These are phyloP conservation scores for Anoplopoma fimbria DNA, from an alignment of 2,113 vertebrate species.

Conservation along the genomic window DNA sequence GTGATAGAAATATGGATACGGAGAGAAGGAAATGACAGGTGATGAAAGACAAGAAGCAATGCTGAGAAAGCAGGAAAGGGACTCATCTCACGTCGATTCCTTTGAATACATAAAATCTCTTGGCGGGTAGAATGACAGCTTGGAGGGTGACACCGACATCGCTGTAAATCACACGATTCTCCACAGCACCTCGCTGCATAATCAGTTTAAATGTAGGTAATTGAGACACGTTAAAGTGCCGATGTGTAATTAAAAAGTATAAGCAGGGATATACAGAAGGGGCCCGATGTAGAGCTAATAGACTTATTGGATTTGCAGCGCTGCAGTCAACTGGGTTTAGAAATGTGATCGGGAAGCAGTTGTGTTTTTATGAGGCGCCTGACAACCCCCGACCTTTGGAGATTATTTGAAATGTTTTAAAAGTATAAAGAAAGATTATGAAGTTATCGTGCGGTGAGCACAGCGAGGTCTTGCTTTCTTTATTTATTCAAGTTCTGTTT, in stretches of 20 bases:
- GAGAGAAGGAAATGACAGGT: constrained; percentile 13
- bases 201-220: constrained; percentile 42
- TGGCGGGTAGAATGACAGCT: constrained; percentile 54
- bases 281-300: constrained; percentile 16
- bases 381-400: constrained; percentile 25
- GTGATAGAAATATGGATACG: constrained; percentile 17
- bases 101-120: constrained; percentile 48
- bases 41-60: constrained; percentile 25
- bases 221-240: background rate
- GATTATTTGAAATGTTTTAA: constrained; percentile 18
- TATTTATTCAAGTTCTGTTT: background rate
- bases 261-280: background rate
- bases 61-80: constrained; percentile 20
- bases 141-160: constrained; percentile 5
- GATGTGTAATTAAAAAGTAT: constrained; percentile 48
- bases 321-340: constrained; percentile 15
- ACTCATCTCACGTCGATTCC: constrained; percentile 10
- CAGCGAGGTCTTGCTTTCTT: background rate
- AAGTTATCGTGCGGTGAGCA: background rate
- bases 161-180: constrained; percentile 53
- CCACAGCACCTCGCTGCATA: constrained; percentile 40
- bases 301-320: constrained; percentile 17
- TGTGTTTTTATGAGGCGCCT: constrained; percentile 1
- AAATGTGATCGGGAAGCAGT: constrained; percentile 14
- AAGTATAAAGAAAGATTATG: background rate